Evolutionary conservation across 53 echinoderm and acorn worm genomes (phyloP).

Genomic region (Stichopus horrens): DNA sequence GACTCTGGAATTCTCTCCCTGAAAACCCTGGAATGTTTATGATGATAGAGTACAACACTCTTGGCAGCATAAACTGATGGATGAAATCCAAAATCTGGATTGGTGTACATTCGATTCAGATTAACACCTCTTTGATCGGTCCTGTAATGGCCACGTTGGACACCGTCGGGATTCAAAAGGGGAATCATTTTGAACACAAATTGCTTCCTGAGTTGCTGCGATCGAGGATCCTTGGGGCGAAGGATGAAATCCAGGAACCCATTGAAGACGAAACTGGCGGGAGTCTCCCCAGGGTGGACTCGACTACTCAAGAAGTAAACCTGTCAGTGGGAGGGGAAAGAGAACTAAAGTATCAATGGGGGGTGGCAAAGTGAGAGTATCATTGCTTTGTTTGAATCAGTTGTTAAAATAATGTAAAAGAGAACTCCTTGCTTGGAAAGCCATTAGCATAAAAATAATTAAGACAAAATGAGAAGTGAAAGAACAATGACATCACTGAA

Average conservation of each 20-base stretch:
- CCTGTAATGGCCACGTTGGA: slow-evolving; percentile 88
- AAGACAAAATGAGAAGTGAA: no score
- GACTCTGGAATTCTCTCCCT: background rate
- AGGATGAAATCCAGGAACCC: slow-evolving; percentile 96
- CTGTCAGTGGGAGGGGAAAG: slow-evolving; percentile 11
- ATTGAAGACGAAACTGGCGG: slow-evolving; percentile 97
- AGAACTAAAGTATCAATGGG: background rate
- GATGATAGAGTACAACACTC: slow-evolving; percentile 73
- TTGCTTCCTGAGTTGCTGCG: slow-evolving; percentile 86
- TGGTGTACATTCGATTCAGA: slow-evolving; percentile 80
- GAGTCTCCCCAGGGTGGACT: slow-evolving; percentile 95
- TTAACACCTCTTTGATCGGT: slow-evolving; percentile 94
- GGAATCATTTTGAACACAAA: slow-evolving; percentile 92
- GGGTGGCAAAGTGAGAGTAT: no score
- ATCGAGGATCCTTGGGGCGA: slow-evolving; percentile 83
- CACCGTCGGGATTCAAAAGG: slow-evolving; percentile 94
- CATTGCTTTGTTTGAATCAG: no score
- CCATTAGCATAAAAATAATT: no score
- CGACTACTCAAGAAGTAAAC: slow-evolving; percentile 88
- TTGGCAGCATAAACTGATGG: slow-evolving; percentile 93
- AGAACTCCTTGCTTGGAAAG: no score
- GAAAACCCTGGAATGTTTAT: slow-evolving; percentile 68
- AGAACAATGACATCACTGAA: no score
- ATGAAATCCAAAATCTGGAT: slow-evolving; percentile 76
- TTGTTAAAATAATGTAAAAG: no score